Conservation (phyloP, 2,888 invertebrate species). For the Chalcosyrphus nemorum region DNA sequence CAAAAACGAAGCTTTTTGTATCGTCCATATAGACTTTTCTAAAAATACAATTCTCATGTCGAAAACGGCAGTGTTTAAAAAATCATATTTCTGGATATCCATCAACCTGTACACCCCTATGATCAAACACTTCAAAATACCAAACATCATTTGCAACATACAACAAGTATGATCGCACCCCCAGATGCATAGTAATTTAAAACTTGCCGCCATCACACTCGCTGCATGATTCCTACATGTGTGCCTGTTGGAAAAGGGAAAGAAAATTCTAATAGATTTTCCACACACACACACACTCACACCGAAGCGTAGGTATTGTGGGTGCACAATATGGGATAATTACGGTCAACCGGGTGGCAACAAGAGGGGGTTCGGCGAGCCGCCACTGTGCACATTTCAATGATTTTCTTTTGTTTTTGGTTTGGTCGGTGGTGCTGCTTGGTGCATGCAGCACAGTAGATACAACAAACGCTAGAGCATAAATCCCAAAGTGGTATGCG, state of each 20-base stretch:
- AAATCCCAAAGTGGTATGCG: slow-evolving; percentile 56
- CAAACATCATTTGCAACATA: slow-evolving; percentile 28
- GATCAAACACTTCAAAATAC: not conserved
- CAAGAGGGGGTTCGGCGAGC: slow-evolving; percentile 20
- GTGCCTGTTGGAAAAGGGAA: slow-evolving; percentile 46
- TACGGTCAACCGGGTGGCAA: slow-evolving; percentile 12
- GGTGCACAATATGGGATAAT: slow-evolving; percentile 80
- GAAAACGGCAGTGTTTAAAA: too few relatives aligned
- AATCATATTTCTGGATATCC: too few relatives aligned
- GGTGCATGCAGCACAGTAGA: slow-evolving; percentile 31
- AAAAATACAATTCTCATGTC: too few relatives aligned
- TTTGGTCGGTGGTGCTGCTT: slow-evolving; percentile 63
- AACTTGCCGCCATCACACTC: too few relatives aligned
- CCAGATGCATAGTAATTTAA: not conserved
- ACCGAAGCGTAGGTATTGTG: slow-evolving; percentile 73
- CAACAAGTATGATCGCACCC: slow-evolving; percentile 66
- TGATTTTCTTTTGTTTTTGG: slow-evolving; percentile 65
- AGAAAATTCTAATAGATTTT: slow-evolving; percentile 65
- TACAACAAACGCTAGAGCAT: slow-evolving; percentile 46
- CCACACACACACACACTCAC: slow-evolving; percentile 28
- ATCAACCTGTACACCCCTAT: not conserved
- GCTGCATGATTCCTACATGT: not conserved
- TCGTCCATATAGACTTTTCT: too few relatives aligned
- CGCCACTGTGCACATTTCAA: slow-evolving; percentile 43
- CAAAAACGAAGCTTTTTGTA: too few relatives aligned